Conservation (phyloP, 1,140 invertebrate genomes). For the Lordiphosa mommai region DNA sequence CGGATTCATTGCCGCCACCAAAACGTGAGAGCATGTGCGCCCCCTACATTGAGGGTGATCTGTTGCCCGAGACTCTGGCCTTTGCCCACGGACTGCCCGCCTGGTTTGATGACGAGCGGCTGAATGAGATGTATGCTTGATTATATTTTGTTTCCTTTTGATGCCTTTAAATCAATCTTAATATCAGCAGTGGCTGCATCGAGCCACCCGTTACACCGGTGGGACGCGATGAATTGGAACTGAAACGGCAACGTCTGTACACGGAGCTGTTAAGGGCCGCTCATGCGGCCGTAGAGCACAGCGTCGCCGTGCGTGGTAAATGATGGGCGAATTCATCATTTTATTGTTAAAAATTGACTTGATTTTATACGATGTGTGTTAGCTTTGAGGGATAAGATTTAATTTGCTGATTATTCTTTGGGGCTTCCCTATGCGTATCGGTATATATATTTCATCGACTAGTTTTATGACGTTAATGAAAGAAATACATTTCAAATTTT, state of each 20-base stretch:
- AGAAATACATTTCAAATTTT: too few species aligned
- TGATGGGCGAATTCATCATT: constrained; percentile 12
- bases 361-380: not conserved
- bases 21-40: constrained; percentile 79
- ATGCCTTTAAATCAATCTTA: not conserved
- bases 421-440: too few species aligned
- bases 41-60: constrained; percentile 68
- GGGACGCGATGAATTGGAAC: constrained; percentile 87
- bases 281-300: constrained; percentile 86
- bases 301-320: constrained; percentile 82
- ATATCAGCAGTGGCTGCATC: constrained; percentile 68
- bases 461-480: too few species aligned
- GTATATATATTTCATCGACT: too few species aligned
- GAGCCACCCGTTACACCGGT: constrained; percentile 87
- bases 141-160: not conserved
- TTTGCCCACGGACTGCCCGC: constrained; percentile 72
- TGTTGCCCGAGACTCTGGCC: constrained; percentile 55
- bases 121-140: constrained; percentile 68
- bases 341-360: constrained; percentile 1
- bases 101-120: constrained; percentile 77
- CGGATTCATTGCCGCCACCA: constrained; percentile 76
- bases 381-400: too few species aligned
- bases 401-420: too few species aligned
- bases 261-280: constrained; percentile 87
- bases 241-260: constrained; percentile 88